Evolutionary conservation across 1,140 invertebrate species (phyloP), one percentile per base, ranked within the genome.

Genomic region (Halyomorpha halys): DNA sequence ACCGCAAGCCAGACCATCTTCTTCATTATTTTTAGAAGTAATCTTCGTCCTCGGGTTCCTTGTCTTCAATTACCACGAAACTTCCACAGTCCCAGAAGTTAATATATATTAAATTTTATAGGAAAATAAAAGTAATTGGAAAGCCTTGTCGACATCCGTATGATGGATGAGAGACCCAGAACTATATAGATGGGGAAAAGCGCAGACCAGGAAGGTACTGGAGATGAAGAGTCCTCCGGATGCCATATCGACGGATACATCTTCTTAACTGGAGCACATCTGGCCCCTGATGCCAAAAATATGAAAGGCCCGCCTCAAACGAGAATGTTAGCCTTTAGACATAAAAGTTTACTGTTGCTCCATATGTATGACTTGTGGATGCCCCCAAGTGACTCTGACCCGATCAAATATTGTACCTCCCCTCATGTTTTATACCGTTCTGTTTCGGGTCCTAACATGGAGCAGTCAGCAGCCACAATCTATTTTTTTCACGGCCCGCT

Each of bases 291-390:
- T 59, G 60, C 61, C 53, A 61, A 65, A 66, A 63, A 66, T 66
- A 66, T 62, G 65, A 61, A 62, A 62, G 44, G 47, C 34, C 21
- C 27, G 56, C 61, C 59, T 62, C 60, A 62, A 59, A 59, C 45
- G 66, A 53, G 44, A 16, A 45, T 18, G 44, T 25, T 39, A 53
- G 59, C 51, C 51, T n/a, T 53, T 45, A 65, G 25, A 63, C 67
- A 66, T 68, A 68, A 68, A 68, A 68, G 65, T 68, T 68, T 68
- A 68, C 67, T 65, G 67, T 65, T 65, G 54, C 61, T 66, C 67
- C 67, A 68, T 68, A 68, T 68, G 67, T 68, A 68, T 66, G 67
- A 61, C 64, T 62, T 63, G 62, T 63, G 56, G 62, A 68, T 65
- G 64, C 61, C 27, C 49, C 64, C 56, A 64, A 62, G 59, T 61